Percentiles rank a stretch among this genome's conserved stretches.
phyloP scores from a whole-genome alignment of 2,888 invertebrate genomes.

The Tipula unca region DNA sequence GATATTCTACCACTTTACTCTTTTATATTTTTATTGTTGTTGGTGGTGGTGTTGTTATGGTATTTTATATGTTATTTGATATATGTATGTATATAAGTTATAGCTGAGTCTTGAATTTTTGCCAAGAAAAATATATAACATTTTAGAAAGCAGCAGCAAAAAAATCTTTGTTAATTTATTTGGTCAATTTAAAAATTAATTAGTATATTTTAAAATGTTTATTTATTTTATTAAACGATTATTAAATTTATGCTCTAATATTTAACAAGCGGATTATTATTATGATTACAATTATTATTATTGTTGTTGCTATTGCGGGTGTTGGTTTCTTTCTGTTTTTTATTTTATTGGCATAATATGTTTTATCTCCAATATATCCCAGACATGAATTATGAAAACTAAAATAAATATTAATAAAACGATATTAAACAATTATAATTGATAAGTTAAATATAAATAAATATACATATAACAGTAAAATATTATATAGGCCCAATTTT shows the following conservation, averaged over 20 bases:
- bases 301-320: neutral
- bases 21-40: neutral
- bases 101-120: neutral
- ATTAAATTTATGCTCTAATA: neutral
- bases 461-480: neutral
- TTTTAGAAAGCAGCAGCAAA: neutral
- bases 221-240: neutral
- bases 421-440: neutral
- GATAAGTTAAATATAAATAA: neutral
- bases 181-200: conserved; percentile 14
- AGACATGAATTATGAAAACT: neutral
- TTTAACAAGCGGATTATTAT: neutral
- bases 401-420: neutral
- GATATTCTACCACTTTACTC: neutral
- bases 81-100: neutral
- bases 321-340: neutral
- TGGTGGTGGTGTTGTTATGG: neutral
- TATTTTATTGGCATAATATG: neutral
- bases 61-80: neutral
- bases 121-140: neutral
- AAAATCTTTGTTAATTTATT: neutral
- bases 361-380: neutral
- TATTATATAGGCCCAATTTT: neutral
- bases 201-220: neutral
- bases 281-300: neutral